Evolutionary conservation across 2,797 vertebrate species (phyloP).

Genomic region (Neomorphus geoffroyi): DNA sequence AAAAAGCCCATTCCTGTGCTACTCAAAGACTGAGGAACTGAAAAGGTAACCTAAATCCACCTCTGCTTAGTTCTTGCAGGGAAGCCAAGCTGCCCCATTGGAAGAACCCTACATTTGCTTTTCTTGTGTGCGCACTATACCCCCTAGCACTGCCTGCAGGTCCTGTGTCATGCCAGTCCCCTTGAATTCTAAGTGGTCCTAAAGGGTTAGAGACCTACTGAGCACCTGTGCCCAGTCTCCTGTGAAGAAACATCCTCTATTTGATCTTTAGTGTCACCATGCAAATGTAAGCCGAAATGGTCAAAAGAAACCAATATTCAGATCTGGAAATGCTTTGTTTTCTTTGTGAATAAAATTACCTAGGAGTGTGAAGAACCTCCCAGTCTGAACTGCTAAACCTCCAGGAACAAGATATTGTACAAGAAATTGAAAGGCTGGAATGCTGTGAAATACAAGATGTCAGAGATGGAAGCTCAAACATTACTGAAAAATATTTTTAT

Average conservation of each 20-base stretch:
- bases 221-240: neutral
- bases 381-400: neutral
- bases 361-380: neutral
- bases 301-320: neutral
- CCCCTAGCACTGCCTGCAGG: neutral
- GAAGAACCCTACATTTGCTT: neutral
- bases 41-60: constrained; percentile 25
- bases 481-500: neutral
- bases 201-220: neutral
- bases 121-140: neutral
- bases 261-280: neutral
- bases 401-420: neutral
- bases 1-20: neutral
- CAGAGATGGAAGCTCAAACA: neutral
- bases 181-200: neutral
- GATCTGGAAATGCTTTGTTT: neutral
- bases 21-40: neutral
- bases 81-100: neutral
- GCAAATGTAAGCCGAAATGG: neutral
- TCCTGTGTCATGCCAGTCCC: neutral
- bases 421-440: neutral
- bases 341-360: neutral
- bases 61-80: neutral
- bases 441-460: neutral
- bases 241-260: neutral